Base-by-base conservation (phyloP, 2,113 vertebrate species). In the Plecturocebus donacophilus region DNA sequence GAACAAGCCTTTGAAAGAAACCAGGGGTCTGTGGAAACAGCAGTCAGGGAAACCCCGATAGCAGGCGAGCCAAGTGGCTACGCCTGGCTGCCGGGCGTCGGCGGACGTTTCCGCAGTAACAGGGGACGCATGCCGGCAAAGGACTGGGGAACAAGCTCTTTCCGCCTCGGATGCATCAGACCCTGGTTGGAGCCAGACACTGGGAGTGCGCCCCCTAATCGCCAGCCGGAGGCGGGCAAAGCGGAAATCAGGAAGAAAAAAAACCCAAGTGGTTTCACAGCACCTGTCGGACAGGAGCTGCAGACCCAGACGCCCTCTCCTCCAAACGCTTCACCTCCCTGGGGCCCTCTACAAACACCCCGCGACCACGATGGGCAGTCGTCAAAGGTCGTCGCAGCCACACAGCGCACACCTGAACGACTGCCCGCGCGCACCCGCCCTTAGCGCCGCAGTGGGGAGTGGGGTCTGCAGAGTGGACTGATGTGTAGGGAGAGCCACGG, bases 1-100 rank as follows among this genome's bases (percentile, higher is more conserved):
- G 95, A 95, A 86, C 16, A 84, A 93, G 83, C 68, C 58, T 94
- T 96, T 77, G 90, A 97, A 95, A 71, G 91, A 93, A 96, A 91
- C 64, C 68, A 58, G 42, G 81, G 86, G 38, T 94, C 64, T 76
- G 89, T n/a, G 90, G 61, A 82, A 83, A 40, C 25, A 66, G n/a
- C 66, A 76, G 79, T n/a, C 20, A 4, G 20, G 47, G 38, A 64
- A 68, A 75, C 32, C 42, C 20, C 14, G 42, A 25, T 71, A 77
- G 79, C 2, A 12, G 8, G 38, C 61, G 1, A 82, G 70, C 73
- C 58, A 0, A 11, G 52, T 1, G 35, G 64, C 8, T 3, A 89
- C 9, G n/a, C 54, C 8, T 45, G 0, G 25, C 70, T 20, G 66
- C 2, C 10, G 16, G 21, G 35, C 3, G 27, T 85, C 49, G 1